phyloP scores from a whole-genome alignment of 2,113 vertebrate genomes.

The Lynx canadensis region DNA sequence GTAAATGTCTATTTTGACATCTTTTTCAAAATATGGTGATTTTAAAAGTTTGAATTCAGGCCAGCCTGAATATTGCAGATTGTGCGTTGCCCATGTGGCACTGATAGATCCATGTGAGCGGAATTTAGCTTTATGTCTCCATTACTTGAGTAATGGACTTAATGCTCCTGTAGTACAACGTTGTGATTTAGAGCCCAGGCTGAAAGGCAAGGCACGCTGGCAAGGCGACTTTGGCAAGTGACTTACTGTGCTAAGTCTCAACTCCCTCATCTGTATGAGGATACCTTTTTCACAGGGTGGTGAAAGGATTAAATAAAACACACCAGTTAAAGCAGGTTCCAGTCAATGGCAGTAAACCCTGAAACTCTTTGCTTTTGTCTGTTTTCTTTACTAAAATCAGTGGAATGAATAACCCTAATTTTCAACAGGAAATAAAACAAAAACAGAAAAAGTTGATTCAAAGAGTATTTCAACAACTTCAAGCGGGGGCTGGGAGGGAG shows the following conservation, averaged over 20 bases:
- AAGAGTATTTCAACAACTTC: conserved; percentile 36
- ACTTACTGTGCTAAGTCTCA: not conserved
- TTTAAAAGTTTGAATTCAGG: not conserved
- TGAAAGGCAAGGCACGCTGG: not conserved
- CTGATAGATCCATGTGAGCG: not conserved
- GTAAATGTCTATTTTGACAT: not conserved
- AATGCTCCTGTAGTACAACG: not conserved
- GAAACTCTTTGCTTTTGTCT: not conserved
- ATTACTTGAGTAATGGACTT: not conserved
- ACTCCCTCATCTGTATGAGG: not conserved
- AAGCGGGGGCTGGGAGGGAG: not conserved
- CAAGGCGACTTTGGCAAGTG: not conserved
- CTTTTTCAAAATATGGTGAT: not conserved
- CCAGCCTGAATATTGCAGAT: not conserved
- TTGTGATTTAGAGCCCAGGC: not conserved
- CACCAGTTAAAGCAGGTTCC: not conserved
- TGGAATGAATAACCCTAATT: not conserved
- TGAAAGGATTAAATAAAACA: conserved; percentile 29
- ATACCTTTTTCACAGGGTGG: not conserved
- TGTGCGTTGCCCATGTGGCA: not conserved
- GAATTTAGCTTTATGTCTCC: not conserved
- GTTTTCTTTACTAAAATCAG: conserved; percentile 19
- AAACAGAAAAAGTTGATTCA: not conserved
- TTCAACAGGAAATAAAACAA: conserved; percentile 40
- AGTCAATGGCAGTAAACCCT: not conserved